These are phyloP conservation scores for Cheilosia pagana DNA, from an alignment of 2,888 invertebrate species.

Conservation along the genomic window DNA sequence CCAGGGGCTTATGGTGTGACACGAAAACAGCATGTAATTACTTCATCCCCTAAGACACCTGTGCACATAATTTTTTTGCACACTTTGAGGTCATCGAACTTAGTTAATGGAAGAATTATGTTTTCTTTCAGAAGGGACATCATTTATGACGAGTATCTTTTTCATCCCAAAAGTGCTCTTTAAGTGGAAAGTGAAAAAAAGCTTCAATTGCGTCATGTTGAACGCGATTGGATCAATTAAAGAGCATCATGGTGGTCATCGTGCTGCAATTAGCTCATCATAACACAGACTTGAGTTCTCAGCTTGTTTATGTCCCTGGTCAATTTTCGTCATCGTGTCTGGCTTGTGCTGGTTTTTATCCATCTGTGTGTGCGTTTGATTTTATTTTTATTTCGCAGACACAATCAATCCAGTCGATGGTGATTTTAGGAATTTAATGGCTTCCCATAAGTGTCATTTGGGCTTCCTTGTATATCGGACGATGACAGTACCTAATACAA, in stretches of 20 bases:
- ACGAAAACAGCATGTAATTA: conserved; percentile 56
- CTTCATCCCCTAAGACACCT: conserved; percentile 63
- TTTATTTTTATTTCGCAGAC: conserved; percentile 38
- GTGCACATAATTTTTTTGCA: conserved; percentile 54
- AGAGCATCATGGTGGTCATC: too few relatives aligned
- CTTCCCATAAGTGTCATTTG: conserved; percentile 69
- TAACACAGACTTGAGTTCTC: neutral
- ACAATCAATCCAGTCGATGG: conserved; percentile 69
- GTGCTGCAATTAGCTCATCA: conserved; percentile 5
- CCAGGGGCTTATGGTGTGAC: conserved; percentile 46
- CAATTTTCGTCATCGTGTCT: conserved; percentile 60
- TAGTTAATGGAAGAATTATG: neutral
- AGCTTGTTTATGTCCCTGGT: conserved; percentile 31
- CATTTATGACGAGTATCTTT: too few relatives aligned
- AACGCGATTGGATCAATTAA: too few relatives aligned
- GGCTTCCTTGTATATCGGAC: conserved; percentile 40
- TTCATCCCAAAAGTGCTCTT: too few relatives aligned
- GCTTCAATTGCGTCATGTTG: too few relatives aligned
- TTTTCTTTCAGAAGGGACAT: neutral
- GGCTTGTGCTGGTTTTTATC: conserved; percentile 30
- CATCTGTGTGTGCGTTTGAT: neutral
- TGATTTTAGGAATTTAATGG: conserved; percentile 69
- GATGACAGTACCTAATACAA: conserved; percentile 39
- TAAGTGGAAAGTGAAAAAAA: too few relatives aligned
- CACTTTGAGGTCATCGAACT: conserved; percentile 62